Percentiles rank a stretch among this genome's conserved stretches.
These are phyloP conservation scores for Metallyticus violacea DNA, from an alignment of 2,888 invertebrate species.

Conservation along the genomic window DNA sequence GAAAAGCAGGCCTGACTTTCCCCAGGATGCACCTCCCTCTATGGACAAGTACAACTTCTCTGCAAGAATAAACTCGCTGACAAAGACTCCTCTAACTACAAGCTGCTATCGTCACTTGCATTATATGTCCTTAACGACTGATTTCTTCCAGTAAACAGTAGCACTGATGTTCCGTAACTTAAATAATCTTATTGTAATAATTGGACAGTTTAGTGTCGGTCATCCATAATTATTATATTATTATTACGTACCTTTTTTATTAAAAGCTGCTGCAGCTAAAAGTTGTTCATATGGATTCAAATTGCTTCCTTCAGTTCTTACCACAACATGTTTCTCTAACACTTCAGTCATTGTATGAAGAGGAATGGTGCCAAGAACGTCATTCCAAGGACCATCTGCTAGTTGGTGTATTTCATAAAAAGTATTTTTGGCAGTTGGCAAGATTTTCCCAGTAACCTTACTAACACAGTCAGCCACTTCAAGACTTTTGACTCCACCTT, in stretches of 20 bases:
- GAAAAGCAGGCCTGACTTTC: too few species aligned
- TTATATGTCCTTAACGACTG: too few species aligned
- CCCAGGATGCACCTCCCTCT: too few species aligned
- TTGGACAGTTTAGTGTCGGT: too few species aligned
- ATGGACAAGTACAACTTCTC: too few species aligned
- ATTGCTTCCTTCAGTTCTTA: not conserved
- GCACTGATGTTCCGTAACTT: too few species aligned
- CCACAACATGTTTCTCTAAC: not conserved
- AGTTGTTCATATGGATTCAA: not conserved
- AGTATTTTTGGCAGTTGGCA: not conserved
- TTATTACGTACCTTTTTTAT: not conserved
- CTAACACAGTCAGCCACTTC: not conserved
- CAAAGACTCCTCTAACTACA: too few species aligned
- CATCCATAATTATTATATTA: too few species aligned
- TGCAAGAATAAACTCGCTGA: too few species aligned
- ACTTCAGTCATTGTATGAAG: not conserved
- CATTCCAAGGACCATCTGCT: not conserved
- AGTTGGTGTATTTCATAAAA: not conserved
- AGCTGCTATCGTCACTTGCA: too few species aligned
- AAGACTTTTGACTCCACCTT: not conserved
- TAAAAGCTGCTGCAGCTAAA: not conserved
- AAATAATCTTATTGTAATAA: too few species aligned
- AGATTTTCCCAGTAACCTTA: not conserved
- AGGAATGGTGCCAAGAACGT: not conserved
- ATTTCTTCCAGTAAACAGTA: too few species aligned